phyloP scores from a whole-genome alignment of 2,888 invertebrate species.

The Melipona beecheii region DNA sequence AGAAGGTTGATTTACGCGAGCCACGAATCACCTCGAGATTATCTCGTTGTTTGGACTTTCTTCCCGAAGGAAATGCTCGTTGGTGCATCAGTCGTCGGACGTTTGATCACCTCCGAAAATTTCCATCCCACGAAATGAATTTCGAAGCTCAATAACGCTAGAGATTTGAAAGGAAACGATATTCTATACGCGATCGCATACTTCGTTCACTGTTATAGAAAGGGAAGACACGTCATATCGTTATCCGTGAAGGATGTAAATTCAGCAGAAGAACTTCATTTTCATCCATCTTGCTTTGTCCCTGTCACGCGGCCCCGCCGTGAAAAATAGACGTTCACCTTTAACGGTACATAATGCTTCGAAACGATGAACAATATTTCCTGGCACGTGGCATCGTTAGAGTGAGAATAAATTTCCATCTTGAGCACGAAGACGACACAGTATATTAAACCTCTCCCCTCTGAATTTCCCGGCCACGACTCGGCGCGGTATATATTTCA shows the following conservation, averaged over 20 bases:
- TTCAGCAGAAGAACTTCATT: constrained; percentile 55
- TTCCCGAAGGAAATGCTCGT: background rate
- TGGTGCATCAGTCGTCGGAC: no score
- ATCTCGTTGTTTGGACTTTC: constrained; percentile 13
- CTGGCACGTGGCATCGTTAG: constrained; percentile 27
- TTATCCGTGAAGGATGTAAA: constrained; percentile 48
- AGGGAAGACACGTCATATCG: constrained; percentile 18
- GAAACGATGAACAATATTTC: constrained; percentile 53
- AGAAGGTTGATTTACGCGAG: constrained; percentile 37
- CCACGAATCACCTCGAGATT: background rate
- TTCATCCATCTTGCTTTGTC: constrained; percentile 62
- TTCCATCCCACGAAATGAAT: no score
- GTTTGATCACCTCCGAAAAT: no score
- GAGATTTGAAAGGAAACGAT: constrained; percentile 4
- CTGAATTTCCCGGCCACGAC: background rate
- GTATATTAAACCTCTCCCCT: constrained; percentile 27
- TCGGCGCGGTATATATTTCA: constrained; percentile 12
- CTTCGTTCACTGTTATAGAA: constrained; percentile 15
- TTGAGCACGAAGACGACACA: constrained; percentile 16
- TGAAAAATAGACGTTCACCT: constrained; percentile 57
- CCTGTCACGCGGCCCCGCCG: constrained; percentile 23
- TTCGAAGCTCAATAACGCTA: no score
- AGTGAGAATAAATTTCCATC: constrained; percentile 52
- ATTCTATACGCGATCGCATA: background rate
- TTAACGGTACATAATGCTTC: constrained; percentile 59